These are phyloP conservation scores for Fragum sueziense DNA, from an alignment of 2,888 invertebrate species.

Conservation along the genomic window DNA sequence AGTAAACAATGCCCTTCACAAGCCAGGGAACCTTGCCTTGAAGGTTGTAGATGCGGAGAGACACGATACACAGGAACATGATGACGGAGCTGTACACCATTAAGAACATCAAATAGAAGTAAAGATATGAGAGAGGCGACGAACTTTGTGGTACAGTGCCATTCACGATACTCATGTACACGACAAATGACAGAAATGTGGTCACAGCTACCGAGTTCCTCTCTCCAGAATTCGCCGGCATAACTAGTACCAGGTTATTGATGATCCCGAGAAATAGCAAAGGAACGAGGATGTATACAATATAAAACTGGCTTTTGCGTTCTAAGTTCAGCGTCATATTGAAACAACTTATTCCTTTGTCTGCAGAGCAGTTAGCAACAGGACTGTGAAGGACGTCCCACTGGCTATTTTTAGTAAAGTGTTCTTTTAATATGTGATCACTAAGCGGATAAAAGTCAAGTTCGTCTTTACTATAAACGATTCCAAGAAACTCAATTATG, in stretches of 20 bases:
- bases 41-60: conserved; percentile 38
- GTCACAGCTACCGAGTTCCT: conserved; percentile 51
- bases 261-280: conserved; percentile 35
- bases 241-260: conserved; percentile 46
- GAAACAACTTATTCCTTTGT: background rate
- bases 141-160: conserved; percentile 54
- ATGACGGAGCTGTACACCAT: conserved; percentile 39
- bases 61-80: conserved; percentile 36
- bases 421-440: background rate
- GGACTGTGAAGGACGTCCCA: conserved; percentile 9
- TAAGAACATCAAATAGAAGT: conserved; percentile 46
- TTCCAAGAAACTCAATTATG: conserved; percentile 13
- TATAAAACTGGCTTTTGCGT: conserved; percentile 32
- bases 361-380: background rate
- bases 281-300: conserved; percentile 48
- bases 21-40: background rate
- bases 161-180: conserved; percentile 50
- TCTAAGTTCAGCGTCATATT: conserved; percentile 10
- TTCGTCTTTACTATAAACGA: conserved; percentile 8
- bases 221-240: conserved; percentile 54
- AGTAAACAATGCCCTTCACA: background rate
- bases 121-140: conserved; percentile 43
- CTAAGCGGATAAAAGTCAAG: background rate
- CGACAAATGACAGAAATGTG: conserved; percentile 53
- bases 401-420: conserved; percentile 31